Evolutionary conservation across 2,797 vertebrate genomes (phyloP).

Genomic region (Centropyge bicolor): DNA sequence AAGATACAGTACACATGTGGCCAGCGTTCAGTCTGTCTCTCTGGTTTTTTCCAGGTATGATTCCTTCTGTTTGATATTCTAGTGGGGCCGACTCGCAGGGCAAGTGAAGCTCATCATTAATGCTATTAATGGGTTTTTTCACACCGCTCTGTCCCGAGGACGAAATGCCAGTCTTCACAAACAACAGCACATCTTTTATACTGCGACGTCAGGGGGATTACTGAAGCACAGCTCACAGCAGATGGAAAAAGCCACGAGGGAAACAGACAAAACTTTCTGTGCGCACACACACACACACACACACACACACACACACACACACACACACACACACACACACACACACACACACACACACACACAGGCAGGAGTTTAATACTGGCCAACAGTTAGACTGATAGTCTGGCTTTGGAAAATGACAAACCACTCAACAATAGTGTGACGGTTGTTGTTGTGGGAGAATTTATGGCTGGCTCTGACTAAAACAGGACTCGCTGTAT

Average conservation of each 20-base stretch:
- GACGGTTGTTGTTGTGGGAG: conserved; percentile 22
- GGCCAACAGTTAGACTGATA: conserved; percentile 41
- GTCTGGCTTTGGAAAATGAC: conserved; percentile 41
- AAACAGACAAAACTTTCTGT: conserved; percentile 31
- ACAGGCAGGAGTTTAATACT: conserved; percentile 25
- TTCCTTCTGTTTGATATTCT: conserved; percentile 36
- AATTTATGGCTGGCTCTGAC: not conserved
- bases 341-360: not conserved
- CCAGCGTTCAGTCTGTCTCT: not conserved
- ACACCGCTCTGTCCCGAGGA: conserved; percentile 17
- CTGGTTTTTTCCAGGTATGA: not conserved
- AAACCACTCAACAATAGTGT: conserved; percentile 33
- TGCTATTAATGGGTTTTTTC: conserved; percentile 19
- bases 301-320: not conserved
- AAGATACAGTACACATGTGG: not conserved
- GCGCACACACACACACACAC: not conserved
- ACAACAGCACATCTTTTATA: conserved; percentile 35
- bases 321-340: conserved; percentile 4
- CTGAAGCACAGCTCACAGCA: conserved; percentile 17
- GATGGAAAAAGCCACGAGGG: conserved; percentile 22
- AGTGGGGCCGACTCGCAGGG: not conserved
- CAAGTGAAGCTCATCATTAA: conserved; percentile 2
- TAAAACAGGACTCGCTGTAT: conserved; percentile 21
- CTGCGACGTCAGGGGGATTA: conserved; percentile 17
- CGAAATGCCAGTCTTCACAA: conserved; percentile 24